Evolutionary conservation across 2,797 vertebrate species (phyloP), one percentile per base, ranked within the genome.

Genomic region (Catamblyrhynchus diadema): DNA sequence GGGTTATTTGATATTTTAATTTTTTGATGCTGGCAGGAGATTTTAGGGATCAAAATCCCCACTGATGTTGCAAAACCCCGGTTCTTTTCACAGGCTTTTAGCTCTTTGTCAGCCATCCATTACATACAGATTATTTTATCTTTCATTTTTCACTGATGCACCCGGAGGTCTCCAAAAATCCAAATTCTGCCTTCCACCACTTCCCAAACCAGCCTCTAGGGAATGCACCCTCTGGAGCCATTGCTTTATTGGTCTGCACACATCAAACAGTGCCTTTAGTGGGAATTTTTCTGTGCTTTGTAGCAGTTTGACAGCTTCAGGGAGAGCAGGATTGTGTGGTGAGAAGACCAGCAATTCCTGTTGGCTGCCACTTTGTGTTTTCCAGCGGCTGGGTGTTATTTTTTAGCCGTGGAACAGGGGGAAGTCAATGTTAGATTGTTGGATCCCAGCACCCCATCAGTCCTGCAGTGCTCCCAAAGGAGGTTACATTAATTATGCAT

Each of bases 371-470:
- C 6, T 18, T 70, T 8, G 65, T 35, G 32, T 47, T 62, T 33
- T 19, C 3, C 30, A 41, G 33, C 10, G 41, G 7, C n/a, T 79
- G 65, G 51, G 3, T 47, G 16, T 39, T 83, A 3, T 44, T 54
- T 69, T 25, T 33, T 2, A 41, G 3, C 41, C 12, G 39, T 47
- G 64, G n/a, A 28, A 9, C 7, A 17, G 0, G 4, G 20, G 16
- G 7, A 33, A 22, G 47, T 42, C 8, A 15, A 1, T 5, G 56
- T 59, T 41, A 1, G 0, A 0, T 18, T 24, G 35, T 27, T 60
- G 75, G 42, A 9, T 72, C 33, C 1, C 42, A 27, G 35, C 71
- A 12, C 8, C 33, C 78, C 8, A 0, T 25, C 21, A 25, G 33
- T 41, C 32, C 48, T 10, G 11, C 16, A 10, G 1, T 6, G 32